Evolutionary conservation across 2,113 vertebrate species (phyloP), one percentile per base, ranked within the genome.

Genomic region (Chionodraco myersi): DNA sequence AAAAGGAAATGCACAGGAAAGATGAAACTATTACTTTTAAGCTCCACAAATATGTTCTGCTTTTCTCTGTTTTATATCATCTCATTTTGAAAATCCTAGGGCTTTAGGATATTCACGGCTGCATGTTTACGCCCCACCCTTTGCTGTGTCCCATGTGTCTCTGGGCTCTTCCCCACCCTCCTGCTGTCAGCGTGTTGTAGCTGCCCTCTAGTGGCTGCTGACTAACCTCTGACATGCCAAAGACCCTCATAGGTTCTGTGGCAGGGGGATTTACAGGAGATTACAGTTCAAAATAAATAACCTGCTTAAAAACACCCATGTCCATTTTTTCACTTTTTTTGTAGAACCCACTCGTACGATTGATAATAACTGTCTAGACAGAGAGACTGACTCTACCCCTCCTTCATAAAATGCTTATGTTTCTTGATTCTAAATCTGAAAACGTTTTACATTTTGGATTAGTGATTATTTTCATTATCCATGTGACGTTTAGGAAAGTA

Each of bases 251-350:
- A 66, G 65, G 49, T 48, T 77, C 41, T 63, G 13, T 67, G 53
- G 45, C 64, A 68, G 3, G 34, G 65, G 79, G 90, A 87, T 92
- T 93, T 92, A 85, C 80, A 26, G 69, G 80, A 89, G 89, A 94
- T 94, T 94, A 92, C 73, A 84, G 88, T 92, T 93, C 81, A 94
- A 26, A 26, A 26, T 26, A 26, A 93, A 92, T 91, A 92, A 91
- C 91, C 80, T 73, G 56, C 71, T 92, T 84, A 75, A 41, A 83
- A 88, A 84, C 70, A 80, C 77, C 73, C 57, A 36, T 53, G 16
- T 72, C 84, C 18, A n/a, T 61, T 81, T 82, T 83, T 68, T 57
- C 21, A 61, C 10, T 14, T 36, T 59, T 67, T 45, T 63, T 44
- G 44, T 67, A 62, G 64, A 77, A 30, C 30, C 30, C 30, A 30